Base-by-base conservation (phyloP, 2,797 vertebrate species). In the Selene dorsalis region DNA sequence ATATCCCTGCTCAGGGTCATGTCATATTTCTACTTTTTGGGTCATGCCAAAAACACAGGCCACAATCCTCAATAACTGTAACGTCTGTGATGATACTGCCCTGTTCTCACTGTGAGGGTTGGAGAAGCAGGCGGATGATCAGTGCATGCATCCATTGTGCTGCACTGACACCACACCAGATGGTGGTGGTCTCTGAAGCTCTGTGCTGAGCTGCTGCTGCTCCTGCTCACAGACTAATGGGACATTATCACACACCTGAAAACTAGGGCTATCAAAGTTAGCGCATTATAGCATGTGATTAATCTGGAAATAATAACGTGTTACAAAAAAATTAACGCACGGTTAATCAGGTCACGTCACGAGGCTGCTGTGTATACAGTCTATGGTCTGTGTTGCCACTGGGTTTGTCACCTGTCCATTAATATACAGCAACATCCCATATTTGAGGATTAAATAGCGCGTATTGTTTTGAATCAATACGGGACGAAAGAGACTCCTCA, bases 81-180 rank as follows among this genome's bases (percentile, higher is more conserved):
- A 9, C n/a, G 59, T 48, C 76, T 30, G 16, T 14, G 56, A 32
- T 17, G 62, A 58, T 0, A 1, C 48, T 3, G 35, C 43, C 60
- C 45, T 59, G 62, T 43, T 1, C 39, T 28, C 9, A 32, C 57
- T 6, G 62, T 58, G 32, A 67, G 30, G 26, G 43, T 59, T 48
- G 20, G 26, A n/a, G 53, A 32, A 5, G 65, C 58, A 13, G 55
- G 53, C 56, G 0, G 55, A 47, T 2, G 24, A 60, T 4, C 43
- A 24, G 62, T 24, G 17, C 69, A 56, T 62, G 7, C 73, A 80
- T 88, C 75, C 73, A 73, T 75, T 41, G 74, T 77, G 63, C 17
- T 38, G 58, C 68, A 60, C 69, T 66, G 80, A 85, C 85, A 83
- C 64, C 6, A 60, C 73, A 73, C 82, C 91, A 91, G 90, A 90